Percentiles rank a stretch among this genome's conserved stretches.
Conservation (phyloP, 2,797 vertebrate genomes). For the Margarornis squamiger region DNA sequence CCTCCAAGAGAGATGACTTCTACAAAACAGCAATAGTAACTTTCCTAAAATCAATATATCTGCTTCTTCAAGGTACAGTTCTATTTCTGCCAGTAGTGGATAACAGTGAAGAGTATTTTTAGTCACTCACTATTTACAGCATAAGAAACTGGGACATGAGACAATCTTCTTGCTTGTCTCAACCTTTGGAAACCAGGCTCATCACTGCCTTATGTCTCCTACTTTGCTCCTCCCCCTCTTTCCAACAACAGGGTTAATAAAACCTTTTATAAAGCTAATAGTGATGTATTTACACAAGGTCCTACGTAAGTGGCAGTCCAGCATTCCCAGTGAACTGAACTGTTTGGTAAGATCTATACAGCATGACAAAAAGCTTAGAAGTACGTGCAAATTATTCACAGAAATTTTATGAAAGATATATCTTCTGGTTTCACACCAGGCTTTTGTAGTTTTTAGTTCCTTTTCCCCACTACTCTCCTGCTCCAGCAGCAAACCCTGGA, state of each 20-base stretch:
- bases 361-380: not conserved
- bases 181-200: not conserved
- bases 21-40: not conserved
- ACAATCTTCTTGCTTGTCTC: not conserved
- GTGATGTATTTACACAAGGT: not conserved
- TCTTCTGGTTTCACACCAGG: not conserved
- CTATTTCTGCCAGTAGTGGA: not conserved
- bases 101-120: not conserved
- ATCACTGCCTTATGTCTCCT: not conserved
- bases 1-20: not conserved
- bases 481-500: not conserved
- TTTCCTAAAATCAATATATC: not conserved
- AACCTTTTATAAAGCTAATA: not conserved
- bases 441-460: not conserved
- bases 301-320: not conserved
- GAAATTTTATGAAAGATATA: not conserved
- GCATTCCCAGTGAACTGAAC: not conserved
- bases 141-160: not conserved
- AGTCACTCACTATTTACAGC: conserved; percentile 7
- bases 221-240: not conserved
- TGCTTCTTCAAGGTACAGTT: not conserved
- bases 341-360: not conserved
- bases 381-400: not conserved
- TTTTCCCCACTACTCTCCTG: not conserved
- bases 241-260: not conserved